Evolutionary conservation across 2,113 vertebrate genomes (phyloP), one percentile per base, ranked within the genome.

Genomic region (Engraulis encrasicolus): DNA sequence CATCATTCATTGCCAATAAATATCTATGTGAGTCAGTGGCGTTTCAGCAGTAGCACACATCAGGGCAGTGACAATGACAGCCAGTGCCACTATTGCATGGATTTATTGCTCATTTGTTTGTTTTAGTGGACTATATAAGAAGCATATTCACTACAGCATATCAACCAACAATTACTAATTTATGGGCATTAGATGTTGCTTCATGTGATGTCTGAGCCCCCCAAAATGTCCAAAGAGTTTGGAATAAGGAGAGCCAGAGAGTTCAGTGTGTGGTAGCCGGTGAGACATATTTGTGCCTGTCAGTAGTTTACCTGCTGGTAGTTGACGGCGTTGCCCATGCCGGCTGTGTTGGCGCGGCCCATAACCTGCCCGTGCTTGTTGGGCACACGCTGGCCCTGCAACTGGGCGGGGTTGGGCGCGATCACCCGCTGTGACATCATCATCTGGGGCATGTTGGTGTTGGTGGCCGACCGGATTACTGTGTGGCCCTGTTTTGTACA

Each of bases 371-470:
- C 96, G 2, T 96, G 94, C 85, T 98, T 99, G n/a, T 96, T 95
- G 1, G 96, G 94, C 37, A 97, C 19, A 78, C 97, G 92, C 89
- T 98, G 97, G 74, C 96, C 96, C 87, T 98, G 97, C 19, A 99
- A 88, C 92, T 98, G 97, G 80, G 97, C 94, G 0, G 98, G 98
- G 91, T 97, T 99, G 0, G 97, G 97, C 2, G 98, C 98, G 0
- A 98, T 98, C 81, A 99, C 97, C 38, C 97, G 93, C 87, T 98
- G 97, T 12, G 97, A 99, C 96, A 99, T 97, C 85, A 99, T 93
- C 96, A 98, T 97, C 6, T 97, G 97, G 9, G 97, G 96, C 89
- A 98, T 94, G 61, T 93, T 94, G 31, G 96, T 93, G 52, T 95
- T 98, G 78, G 95, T 93, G n/a, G 96, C 96, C 2, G 97, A 97